These are phyloP conservation scores for Lepilemur septentrionalis DNA, from an alignment of 2,797 vertebrate genomes.

Conservation along the genomic window DNA sequence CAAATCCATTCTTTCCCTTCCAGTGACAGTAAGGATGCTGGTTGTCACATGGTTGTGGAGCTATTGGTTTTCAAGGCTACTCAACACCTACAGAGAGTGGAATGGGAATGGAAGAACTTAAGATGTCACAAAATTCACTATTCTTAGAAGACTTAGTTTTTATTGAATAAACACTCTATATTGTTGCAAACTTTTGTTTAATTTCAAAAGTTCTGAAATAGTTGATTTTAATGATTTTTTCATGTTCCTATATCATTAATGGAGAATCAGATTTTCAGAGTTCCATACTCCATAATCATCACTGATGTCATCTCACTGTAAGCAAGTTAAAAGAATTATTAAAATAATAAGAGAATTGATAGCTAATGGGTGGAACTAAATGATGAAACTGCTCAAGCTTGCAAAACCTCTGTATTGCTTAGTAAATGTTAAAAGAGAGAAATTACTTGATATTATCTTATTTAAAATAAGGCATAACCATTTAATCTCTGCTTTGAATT, in stretches of 20 bases:
- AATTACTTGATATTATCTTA: not conserved
- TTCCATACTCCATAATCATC: too few relatives aligned
- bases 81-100: not conserved
- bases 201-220: not conserved
- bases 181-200: not conserved
- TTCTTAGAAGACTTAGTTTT: not conserved
- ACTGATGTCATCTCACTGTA: not conserved
- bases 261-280: not conserved
- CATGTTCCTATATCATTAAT: not conserved
- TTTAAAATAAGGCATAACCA: not conserved
- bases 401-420: not conserved
- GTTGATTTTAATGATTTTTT: not conserved
- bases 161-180: not conserved
- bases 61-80: not conserved
- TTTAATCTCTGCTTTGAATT: not conserved
- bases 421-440: not conserved
- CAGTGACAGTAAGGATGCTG: not conserved
- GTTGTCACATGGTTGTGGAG: too few relatives aligned
- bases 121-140: not conserved
- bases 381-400: not conserved
- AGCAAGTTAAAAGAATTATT: not conserved
- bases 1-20: not conserved
- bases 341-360: not conserved
- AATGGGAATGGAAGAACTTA: not conserved
- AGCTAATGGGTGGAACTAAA: not conserved